phyloP scores from a whole-genome alignment of 2,797 vertebrate species.

The Gastrophryne carolinensis region DNA sequence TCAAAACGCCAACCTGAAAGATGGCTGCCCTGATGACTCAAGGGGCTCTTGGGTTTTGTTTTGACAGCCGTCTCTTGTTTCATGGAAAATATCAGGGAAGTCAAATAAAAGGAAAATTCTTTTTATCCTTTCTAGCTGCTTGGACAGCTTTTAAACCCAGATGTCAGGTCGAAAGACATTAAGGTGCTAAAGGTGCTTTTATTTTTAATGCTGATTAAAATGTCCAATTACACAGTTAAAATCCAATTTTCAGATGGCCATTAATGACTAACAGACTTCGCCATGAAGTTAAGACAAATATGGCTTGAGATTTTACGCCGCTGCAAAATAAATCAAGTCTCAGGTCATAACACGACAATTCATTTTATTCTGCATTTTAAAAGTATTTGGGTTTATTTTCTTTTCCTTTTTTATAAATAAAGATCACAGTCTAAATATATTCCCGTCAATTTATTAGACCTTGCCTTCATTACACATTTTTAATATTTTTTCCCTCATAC shows the following conservation, averaged over 20 bases:
- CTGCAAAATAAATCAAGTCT: conserved; percentile 44
- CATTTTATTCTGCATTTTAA: neutral
- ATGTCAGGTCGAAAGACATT: conserved; percentile 48
- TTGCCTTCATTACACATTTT: conserved; percentile 1
- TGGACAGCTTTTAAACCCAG: conserved; percentile 56
- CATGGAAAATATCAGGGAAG: neutral
- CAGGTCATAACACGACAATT: conserved; percentile 10
- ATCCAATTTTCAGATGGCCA: conserved; percentile 8
- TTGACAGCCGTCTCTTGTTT: conserved; percentile 20
- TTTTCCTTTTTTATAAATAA: neutral
- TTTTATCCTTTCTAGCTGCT: conserved; percentile 44
- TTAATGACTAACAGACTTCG: conserved; percentile 33
- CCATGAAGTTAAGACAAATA: conserved; percentile 14
- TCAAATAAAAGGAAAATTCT: neutral
- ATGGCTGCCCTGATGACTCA: neutral
- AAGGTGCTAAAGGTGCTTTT: conserved; percentile 35
- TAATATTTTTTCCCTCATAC: conserved; percentile 3
- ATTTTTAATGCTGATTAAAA: conserved; percentile 30
- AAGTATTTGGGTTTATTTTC: neutral
- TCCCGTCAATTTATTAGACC: conserved; percentile 6
- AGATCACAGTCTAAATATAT: conserved; percentile 7
- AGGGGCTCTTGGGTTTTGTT: neutral
- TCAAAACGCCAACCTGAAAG: neutral
- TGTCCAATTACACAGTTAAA: conserved; percentile 32
- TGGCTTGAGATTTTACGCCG: neutral